Evolutionary conservation across 2,113 vertebrate genomes (phyloP), one percentile per base, ranked within the genome.

Genomic region (Pterocles burchelli): DNA sequence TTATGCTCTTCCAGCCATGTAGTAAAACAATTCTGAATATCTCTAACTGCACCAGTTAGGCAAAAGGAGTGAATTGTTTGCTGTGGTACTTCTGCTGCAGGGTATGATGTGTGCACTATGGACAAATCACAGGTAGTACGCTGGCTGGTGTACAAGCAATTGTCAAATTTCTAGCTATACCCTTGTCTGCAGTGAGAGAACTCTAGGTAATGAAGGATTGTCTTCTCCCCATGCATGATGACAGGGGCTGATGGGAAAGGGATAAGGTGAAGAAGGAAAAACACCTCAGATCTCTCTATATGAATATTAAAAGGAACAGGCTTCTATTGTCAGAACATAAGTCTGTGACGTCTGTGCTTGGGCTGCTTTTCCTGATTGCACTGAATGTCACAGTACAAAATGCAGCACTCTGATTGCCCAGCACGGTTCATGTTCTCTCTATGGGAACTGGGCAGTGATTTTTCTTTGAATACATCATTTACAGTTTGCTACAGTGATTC

Each of bases 401-500:
- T 63, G 70, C 59, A 95, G 79, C 90, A 51, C 58, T 94, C 87
- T 94, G 91, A 96, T 95, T 96, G 87, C 87, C 85, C 87, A 89
- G 73, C 81, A 68, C 90, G 77, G 76, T 86, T 96, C 82, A 1
- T 91, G 58, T 68, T 91, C 95, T 96, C 78, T 90, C 85, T 90
- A 36, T 83, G 92, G 78, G 92, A 96, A 92, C 91, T 73, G 79
- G 90, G 71, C 90, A 93, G 91, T 51, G 73, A 85, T 95, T 97
- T 95, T 96, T 92, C 96, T 87, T 93, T 85, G 93, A 97, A 97
- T 96, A 79, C 85, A 91, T 85, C 82, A 89, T 93, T 93, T 96
- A 94, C 82, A 95, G 89, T 80, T 95, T 94, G 87, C 81, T 73
- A 88, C 88, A 94, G 82, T 71, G 79, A 88, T 94, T 97, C 92